These are phyloP conservation scores for Microdon myrmicae DNA, from an alignment of 2,888 invertebrate genomes.

Conservation along the genomic window DNA sequence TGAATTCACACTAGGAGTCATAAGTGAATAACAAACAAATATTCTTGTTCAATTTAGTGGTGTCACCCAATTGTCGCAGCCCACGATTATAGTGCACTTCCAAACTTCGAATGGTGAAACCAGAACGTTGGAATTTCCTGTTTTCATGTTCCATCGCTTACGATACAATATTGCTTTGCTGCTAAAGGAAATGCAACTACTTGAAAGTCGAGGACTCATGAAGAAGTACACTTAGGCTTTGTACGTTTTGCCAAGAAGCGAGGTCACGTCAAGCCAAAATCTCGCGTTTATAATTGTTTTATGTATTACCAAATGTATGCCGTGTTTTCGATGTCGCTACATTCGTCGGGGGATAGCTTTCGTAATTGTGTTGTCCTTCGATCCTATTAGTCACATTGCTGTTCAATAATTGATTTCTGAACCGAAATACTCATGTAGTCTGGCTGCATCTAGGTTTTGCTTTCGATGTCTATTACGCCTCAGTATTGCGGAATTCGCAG, in stretches of 20 bases:
- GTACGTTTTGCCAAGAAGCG: conserved; percentile 6
- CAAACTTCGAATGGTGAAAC: conserved; percentile 67
- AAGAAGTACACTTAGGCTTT: conserved; percentile 61
- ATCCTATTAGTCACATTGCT: conserved; percentile 27
- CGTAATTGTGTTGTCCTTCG: conserved; percentile 30
- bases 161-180: conserved; percentile 68
- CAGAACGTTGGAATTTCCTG: conserved; percentile 68
- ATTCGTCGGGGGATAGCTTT: conserved; percentile 32
- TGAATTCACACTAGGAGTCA: neutral
- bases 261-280: too few species aligned
- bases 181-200: conserved; percentile 68
- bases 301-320: conserved; percentile 29
- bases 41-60: conserved; percentile 58
- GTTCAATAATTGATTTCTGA: conserved; percentile 47
- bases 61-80: conserved; percentile 66
- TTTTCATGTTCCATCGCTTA: conserved; percentile 69
- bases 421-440: conserved; percentile 45
- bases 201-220: conserved; percentile 67
- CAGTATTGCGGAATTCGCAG: conserved; percentile 38
- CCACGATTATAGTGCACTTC: conserved; percentile 69
- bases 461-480: conserved; percentile 48
- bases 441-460: conserved; percentile 48
- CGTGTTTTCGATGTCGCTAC: conserved; percentile 39
- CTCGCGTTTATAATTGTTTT: conserved; percentile 22
- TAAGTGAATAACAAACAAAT: too few species aligned